Percentiles rank a stretch among this genome's conserved stretches.
These are phyloP conservation scores for Dolichotis patagonum DNA, from an alignment of 2,113 vertebrate species.

Conservation along the genomic window DNA sequence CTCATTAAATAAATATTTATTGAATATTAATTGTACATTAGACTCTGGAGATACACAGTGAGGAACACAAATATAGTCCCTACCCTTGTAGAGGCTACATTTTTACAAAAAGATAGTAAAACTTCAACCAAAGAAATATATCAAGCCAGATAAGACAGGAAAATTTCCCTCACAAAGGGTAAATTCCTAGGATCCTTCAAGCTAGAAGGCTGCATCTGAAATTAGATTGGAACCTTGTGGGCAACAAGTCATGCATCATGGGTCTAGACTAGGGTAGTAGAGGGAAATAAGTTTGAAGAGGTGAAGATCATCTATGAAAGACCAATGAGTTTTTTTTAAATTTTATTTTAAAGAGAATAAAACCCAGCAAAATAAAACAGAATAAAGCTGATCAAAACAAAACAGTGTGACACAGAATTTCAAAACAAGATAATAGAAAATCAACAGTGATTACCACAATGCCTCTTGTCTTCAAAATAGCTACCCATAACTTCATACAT, in stretches of 20 bases:
- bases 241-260: not conserved
- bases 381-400: too few relatives aligned
- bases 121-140: constrained; percentile 4
- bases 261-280: not conserved
- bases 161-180: not conserved
- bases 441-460: too few relatives aligned
- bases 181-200: not conserved
- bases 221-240: not conserved
- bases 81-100: not conserved
- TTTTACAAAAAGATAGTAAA: not conserved
- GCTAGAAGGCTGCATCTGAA: not conserved
- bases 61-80: not conserved
- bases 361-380: too few relatives aligned
- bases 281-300: not conserved
- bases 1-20: not conserved
- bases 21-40: not conserved
- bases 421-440: too few relatives aligned
- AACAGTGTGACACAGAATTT: too few relatives aligned
- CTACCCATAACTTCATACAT: too few relatives aligned
- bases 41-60: not conserved
- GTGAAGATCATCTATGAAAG: constrained; percentile 1
- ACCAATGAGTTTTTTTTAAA: too few relatives aligned
- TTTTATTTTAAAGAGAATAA: too few relatives aligned
- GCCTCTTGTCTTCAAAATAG: too few relatives aligned
- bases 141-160: not conserved